These are phyloP conservation scores for Aramus guarauna DNA, from an alignment of 2,113 vertebrate genomes.

Conservation along the genomic window DNA sequence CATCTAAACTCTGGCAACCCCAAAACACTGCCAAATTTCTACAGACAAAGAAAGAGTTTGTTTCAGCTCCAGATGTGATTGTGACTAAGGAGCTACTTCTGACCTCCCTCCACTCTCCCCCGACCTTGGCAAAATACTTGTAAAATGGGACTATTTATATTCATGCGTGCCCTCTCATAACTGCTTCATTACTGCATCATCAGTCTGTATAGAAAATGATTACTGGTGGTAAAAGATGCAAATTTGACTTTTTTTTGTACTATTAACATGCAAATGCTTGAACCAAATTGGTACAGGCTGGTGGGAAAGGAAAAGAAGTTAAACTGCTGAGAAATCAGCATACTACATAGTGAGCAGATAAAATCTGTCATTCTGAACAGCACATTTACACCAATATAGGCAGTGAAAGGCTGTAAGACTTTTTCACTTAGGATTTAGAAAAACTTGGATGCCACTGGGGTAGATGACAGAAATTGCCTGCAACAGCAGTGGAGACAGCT, in stretches of 20 bases:
- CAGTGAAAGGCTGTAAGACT: background rate
- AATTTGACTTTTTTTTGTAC: background rate
- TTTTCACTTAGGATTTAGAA: background rate
- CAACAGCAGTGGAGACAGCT: background rate
- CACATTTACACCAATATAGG: background rate
- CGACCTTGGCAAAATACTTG: conserved; percentile 52
- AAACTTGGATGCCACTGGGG: background rate
- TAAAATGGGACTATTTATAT: conserved; percentile 49
- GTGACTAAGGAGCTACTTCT: conserved; percentile 46
- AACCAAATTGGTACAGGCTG: background rate
- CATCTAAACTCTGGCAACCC: conserved; percentile 48
- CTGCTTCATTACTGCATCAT: background rate
- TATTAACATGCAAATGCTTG: background rate
- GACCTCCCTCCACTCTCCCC: conserved; percentile 16
- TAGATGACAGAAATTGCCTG: background rate
- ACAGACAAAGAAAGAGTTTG: conserved; percentile 42
- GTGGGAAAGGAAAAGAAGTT: background rate
- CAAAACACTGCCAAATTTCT: conserved; percentile 12
- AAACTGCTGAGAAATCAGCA: background rate
- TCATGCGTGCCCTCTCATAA: conserved; percentile 8
- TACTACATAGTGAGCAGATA: background rate
- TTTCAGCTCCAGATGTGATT: conserved; percentile 56
- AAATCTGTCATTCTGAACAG: background rate
- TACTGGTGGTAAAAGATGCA: background rate
- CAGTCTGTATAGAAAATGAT: background rate